These are phyloP conservation scores for Poicephalus gulielmi DNA, from an alignment of 2,113 vertebrate genomes.

Conservation along the genomic window DNA sequence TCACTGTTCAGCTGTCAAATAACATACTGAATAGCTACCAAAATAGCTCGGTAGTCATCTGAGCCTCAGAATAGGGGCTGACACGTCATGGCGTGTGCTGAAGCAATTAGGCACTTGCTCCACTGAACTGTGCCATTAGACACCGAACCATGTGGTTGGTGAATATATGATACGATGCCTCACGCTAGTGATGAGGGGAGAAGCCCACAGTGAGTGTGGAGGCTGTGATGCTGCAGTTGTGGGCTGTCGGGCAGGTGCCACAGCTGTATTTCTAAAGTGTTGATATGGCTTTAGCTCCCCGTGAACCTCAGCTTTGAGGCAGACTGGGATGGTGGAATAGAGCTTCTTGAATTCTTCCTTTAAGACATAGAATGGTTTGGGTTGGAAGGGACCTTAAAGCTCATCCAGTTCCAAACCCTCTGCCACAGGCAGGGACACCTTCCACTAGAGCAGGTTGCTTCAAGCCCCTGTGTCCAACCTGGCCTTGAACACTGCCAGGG, in stretches of 20 bases:
- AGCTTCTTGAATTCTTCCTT: background rate
- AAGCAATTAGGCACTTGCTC: background rate
- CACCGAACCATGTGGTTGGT: background rate
- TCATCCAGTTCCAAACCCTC: background rate
- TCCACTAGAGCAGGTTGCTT: too few relatives aligned
- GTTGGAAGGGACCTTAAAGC: background rate
- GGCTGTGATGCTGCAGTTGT: background rate
- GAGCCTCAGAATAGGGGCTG: background rate
- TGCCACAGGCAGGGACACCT: too few relatives aligned
- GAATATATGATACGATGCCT: background rate
- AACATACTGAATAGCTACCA: background rate
- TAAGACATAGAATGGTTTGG: background rate
- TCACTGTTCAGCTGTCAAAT: background rate
- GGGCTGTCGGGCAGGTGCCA: background rate
- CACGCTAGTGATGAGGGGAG: background rate
- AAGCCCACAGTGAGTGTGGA: fast-evolving
- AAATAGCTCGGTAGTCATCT: background rate
- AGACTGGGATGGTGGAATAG: background rate
- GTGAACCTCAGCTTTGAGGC: background rate
- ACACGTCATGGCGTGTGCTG: background rate
- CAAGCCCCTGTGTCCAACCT: too few relatives aligned
- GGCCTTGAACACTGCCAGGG: too few relatives aligned
- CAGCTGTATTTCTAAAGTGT: background rate
- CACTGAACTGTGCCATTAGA: background rate
- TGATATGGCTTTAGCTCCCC: background rate